These are phyloP conservation scores for Tenodera sinensis DNA, from an alignment of 2,888 invertebrate genomes.

Conservation along the genomic window DNA sequence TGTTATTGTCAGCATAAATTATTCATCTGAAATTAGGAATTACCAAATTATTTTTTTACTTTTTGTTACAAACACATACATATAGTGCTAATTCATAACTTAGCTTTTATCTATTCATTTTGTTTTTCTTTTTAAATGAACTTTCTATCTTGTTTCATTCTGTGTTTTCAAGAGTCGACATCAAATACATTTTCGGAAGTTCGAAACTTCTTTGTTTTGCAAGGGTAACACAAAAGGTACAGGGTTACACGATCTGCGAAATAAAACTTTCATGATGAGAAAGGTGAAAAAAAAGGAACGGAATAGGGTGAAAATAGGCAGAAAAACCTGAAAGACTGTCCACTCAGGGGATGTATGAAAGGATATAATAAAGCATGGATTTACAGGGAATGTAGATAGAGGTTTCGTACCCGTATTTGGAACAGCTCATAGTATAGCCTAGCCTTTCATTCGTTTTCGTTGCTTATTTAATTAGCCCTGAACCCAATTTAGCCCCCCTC, in stretches of 20 bases:
- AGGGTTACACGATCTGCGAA: neutral
- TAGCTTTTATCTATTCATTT: neutral
- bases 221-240: neutral
- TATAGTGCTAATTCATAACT: neutral
- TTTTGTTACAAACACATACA: no score
- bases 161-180: neutral
- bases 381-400: neutral
- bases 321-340: neutral
- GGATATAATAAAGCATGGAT: neutral
- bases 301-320: neutral
- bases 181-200: neutral
- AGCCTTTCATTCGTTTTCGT: slow-evolving; percentile 16
- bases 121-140: neutral
- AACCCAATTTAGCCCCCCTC: slow-evolving; percentile 10
- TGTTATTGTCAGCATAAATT: no score
- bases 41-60: no score
- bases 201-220: neutral
- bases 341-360: neutral
- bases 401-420: neutral
- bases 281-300: neutral
- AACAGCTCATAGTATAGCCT: neutral
- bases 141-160: neutral
- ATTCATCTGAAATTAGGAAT: no score
- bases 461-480: slow-evolving; percentile 17
- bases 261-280: neutral